These are phyloP conservation scores for Percopsis transmontana DNA, from an alignment of 2,113 vertebrate genomes.

Conservation along the genomic window DNA sequence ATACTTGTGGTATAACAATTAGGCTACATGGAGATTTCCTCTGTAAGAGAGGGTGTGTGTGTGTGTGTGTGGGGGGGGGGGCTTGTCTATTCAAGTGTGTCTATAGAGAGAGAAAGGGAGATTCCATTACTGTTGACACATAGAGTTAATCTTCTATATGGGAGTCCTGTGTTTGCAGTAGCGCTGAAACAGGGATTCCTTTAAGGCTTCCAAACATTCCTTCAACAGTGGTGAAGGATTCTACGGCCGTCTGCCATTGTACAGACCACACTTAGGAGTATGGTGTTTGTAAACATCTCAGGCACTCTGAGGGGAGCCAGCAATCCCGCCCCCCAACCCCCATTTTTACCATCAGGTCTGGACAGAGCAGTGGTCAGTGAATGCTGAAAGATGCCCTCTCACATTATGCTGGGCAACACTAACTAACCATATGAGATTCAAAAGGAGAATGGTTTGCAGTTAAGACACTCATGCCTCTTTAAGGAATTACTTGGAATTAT, in stretches of 20 bases:
- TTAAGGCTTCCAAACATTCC: constrained; percentile 77
- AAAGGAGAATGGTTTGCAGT: constrained; percentile 20
- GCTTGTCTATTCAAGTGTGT: constrained; percentile 40
- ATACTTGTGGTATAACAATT: constrained; percentile 4
- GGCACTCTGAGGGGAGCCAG: constrained; percentile 32
- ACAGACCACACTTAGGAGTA: constrained; percentile 69
- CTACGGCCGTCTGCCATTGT: constrained; percentile 61
- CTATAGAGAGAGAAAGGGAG: constrained; percentile 55
- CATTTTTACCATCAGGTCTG: background rate
- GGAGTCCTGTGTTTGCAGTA: constrained; percentile 76
- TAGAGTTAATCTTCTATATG: constrained; percentile 70
- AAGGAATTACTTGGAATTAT: constrained; percentile 21
- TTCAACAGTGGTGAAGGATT: constrained; percentile 62
- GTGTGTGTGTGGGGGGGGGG: background rate
- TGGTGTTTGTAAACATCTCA: constrained; percentile 73
- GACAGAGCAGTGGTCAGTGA: constrained; percentile 43
- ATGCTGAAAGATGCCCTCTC: constrained; percentile 53
- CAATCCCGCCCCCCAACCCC: constrained; percentile 19
- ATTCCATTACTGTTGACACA: constrained; percentile 72
- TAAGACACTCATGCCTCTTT: constrained; percentile 29
- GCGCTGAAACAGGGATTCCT: constrained; percentile 74
- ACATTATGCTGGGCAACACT: constrained; percentile 35
- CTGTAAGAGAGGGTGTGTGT: constrained; percentile 18
- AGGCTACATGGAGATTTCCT: constrained; percentile 38
- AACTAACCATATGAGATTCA: constrained; percentile 20